Evolutionary conservation across 2,797 vertebrate genomes (phyloP).

Genomic region (Spizella passerina): DNA sequence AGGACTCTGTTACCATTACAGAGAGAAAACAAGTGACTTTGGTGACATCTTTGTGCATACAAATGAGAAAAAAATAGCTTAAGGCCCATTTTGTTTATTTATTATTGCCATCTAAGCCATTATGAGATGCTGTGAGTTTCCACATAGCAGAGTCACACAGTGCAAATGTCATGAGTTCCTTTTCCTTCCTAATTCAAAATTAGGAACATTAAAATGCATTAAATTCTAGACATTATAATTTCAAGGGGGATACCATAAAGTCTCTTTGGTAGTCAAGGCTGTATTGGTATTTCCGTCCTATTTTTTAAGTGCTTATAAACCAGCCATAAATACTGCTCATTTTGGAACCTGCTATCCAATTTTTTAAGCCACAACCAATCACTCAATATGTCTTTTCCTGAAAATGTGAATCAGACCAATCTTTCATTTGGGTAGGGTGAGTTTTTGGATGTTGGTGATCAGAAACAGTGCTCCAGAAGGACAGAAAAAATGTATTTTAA

Average conservation of each 20-base stretch:
- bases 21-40: neutral
- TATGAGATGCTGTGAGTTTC: constrained; percentile 10
- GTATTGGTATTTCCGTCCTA: neutral
- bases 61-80: constrained; percentile 19
- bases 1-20: neutral
- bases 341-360: constrained; percentile 4
- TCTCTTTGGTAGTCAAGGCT: constrained; percentile 17
- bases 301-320: constrained; percentile 49
- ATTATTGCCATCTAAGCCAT: constrained; percentile 9
- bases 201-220: constrained; percentile 63
- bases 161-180: constrained; percentile 29
- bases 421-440: neutral
- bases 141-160: neutral
- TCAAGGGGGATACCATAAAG: constrained; percentile 30
- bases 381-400: neutral
- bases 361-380: neutral
- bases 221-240: constrained; percentile 44
- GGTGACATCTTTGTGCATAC: neutral
- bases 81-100: constrained; percentile 29
- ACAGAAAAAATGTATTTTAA: neutral
- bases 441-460: neutral
- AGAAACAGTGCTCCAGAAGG: neutral
- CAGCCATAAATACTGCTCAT: constrained; percentile 14
- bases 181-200: constrained; percentile 44
- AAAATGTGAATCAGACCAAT: constrained; percentile 36